Percentiles rank a stretch among this genome's conserved stretches.
Evolutionary conservation across 2,888 invertebrate species (phyloP).

Genomic region (Chelonus formosanus): DNA sequence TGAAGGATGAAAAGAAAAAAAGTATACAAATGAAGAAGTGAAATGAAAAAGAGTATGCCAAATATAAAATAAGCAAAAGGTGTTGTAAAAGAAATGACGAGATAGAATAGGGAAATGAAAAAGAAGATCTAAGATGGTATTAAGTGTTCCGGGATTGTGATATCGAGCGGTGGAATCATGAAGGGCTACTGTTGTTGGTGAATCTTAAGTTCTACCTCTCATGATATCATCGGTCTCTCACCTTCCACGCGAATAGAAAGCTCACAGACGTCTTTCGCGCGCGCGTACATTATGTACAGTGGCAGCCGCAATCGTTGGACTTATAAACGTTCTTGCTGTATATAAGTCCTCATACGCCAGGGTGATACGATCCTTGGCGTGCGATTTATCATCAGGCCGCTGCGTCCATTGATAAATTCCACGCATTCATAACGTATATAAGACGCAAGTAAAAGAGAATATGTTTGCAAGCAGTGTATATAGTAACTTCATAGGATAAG

Average conservation of each 20-base stretch:
- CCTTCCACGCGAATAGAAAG: slow-evolving; percentile 48
- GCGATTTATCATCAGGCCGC: slow-evolving; percentile 61
- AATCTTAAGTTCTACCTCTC: slow-evolving; percentile 18
- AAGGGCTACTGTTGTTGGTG: slow-evolving; percentile 17
- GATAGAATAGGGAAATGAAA: not conserved
- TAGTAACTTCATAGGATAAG: slow-evolving; percentile 38
- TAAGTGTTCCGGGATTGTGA: slow-evolving; percentile 22
- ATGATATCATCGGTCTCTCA: slow-evolving; percentile 39
- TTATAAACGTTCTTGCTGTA: too few species aligned
- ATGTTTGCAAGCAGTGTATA: slow-evolving; percentile 5
- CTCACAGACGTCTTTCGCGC: slow-evolving; percentile 27
- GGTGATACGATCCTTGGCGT: slow-evolving; percentile 42
- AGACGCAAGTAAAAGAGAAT: slow-evolving; percentile 3
- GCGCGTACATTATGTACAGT: slow-evolving; percentile 2
- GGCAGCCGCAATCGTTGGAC: not conserved
- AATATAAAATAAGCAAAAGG: not conserved
- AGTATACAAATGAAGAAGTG: too few species aligned
- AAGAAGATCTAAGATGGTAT: slow-evolving; percentile 10
- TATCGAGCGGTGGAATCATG: slow-evolving; percentile 25
- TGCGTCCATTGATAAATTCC: slow-evolving; percentile 63
- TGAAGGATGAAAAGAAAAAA: too few species aligned
- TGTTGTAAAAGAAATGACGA: not conserved
- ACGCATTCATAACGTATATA: slow-evolving; percentile 57
- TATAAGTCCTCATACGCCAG: slow-evolving; percentile 4
- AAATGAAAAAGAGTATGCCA: too few species aligned